phyloP scores from a whole-genome alignment of 2,113 vertebrate genomes.

The Saimiri boliviensis region DNA sequence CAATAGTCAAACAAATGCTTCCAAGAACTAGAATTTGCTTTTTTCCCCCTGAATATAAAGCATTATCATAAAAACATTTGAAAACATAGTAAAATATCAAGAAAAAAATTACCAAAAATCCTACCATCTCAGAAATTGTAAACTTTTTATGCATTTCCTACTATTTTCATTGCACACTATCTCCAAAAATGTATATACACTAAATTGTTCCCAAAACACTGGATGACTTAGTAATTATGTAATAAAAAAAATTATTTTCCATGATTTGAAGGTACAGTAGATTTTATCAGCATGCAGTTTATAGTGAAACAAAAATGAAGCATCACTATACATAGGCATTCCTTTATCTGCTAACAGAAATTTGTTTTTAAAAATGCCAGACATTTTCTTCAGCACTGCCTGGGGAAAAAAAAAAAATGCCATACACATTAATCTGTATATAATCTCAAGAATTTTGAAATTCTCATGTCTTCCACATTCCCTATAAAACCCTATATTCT shows the following conservation, averaged over 20 bases:
- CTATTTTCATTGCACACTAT: neutral
- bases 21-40: neutral
- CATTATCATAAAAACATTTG: neutral
- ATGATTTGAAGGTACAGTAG: neutral
- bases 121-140: constrained; percentile 1
- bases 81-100: neutral
- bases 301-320: neutral
- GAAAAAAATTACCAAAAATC: constrained; percentile 1
- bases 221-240: neutral
- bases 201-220: neutral
- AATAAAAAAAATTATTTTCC: neutral
- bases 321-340: neutral
- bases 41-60: neutral
- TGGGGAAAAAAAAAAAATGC: no score
- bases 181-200: neutral
- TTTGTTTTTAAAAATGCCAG: neutral
- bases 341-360: neutral
- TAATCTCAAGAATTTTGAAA: constrained; percentile 24
- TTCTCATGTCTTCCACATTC: neutral
- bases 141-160: neutral
- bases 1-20: constrained; percentile 23
- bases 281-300: neutral
- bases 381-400: neutral
- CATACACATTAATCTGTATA: neutral
- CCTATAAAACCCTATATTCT: neutral